Percentiles rank a stretch among this genome's conserved stretches.
These are phyloP conservation scores for Lethenteron reissneri DNA, from an alignment of 2,113 vertebrate species.

Conservation along the genomic window DNA sequence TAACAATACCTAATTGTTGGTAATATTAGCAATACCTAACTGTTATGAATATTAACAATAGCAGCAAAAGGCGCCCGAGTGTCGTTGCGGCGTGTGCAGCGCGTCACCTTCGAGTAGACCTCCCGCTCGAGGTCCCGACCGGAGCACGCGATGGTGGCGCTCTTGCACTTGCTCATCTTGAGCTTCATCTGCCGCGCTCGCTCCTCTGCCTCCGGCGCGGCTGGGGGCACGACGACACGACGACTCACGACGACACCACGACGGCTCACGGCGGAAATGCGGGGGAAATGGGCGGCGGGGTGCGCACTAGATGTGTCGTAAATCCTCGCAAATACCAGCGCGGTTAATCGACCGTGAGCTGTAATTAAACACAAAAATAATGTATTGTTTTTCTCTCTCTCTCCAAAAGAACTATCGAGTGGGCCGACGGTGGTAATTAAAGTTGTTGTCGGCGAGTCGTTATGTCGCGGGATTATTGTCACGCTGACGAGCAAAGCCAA, in stretches of 20 bases:
- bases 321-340: not conserved
- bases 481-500: no score
- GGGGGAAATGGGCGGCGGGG: no score
- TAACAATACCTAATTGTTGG: no score
- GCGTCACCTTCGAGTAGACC: conserved; percentile 43
- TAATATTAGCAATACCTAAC: no score
- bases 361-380: not conserved
- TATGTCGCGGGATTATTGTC: no score
- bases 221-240: conserved; percentile 20
- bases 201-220: conserved; percentile 70
- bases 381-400: no score
- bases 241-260: no score
- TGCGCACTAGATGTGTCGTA: not conserved
- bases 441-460: no score
- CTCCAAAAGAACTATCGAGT: no score
- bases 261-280: not conserved
- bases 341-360: not conserved
- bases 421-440: no score
- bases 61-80: not conserved
- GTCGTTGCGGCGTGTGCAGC: no score
- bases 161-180: conserved; percentile 67
- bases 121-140: conserved; percentile 70
- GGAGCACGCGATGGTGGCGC: conserved; percentile 62
- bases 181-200: conserved; percentile 66
- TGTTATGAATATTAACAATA: conserved; percentile 11